Evolutionary conservation across 2,797 vertebrate genomes (phyloP).

Genomic region (Psittacula derbiana): DNA sequence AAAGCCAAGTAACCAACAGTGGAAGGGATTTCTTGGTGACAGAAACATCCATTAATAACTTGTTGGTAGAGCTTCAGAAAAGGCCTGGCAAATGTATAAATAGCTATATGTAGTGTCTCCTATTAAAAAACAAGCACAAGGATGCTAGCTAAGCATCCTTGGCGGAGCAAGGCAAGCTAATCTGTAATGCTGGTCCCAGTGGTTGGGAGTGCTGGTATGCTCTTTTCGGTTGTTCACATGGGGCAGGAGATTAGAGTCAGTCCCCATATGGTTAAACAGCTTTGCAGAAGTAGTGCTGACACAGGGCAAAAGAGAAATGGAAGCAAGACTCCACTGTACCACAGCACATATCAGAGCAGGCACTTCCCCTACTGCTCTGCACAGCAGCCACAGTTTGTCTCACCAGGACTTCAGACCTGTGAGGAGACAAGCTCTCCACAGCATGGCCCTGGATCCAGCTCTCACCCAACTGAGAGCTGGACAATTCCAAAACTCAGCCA

Average conservation of each 20-base stretch:
- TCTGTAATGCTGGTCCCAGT: background rate
- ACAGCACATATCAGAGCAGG: background rate
- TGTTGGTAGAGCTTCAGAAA: background rate
- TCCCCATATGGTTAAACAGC: background rate
- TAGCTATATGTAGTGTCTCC: background rate
- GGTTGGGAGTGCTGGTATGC: background rate
- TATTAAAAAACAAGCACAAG: background rate
- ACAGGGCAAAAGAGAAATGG: background rate
- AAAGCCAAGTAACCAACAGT: background rate
- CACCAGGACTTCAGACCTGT: background rate
- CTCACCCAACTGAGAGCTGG: background rate
- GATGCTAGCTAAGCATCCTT: background rate
- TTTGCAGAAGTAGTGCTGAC: background rate
- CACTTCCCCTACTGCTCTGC: background rate
- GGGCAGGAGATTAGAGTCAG: background rate
- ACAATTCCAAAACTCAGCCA: background rate
- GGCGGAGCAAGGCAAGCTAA: background rate
- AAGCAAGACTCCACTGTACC: background rate
- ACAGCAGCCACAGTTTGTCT: background rate
- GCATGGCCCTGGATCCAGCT: rapidly evolving
- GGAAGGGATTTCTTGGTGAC: background rate
- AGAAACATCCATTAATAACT: background rate
- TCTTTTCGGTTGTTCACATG: background rate
- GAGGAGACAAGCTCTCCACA: background rate
- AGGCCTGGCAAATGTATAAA: background rate